These are phyloP conservation scores for Platyrinchus mystaceus DNA, from an alignment of 2,797 vertebrate species.

Conservation along the genomic window DNA sequence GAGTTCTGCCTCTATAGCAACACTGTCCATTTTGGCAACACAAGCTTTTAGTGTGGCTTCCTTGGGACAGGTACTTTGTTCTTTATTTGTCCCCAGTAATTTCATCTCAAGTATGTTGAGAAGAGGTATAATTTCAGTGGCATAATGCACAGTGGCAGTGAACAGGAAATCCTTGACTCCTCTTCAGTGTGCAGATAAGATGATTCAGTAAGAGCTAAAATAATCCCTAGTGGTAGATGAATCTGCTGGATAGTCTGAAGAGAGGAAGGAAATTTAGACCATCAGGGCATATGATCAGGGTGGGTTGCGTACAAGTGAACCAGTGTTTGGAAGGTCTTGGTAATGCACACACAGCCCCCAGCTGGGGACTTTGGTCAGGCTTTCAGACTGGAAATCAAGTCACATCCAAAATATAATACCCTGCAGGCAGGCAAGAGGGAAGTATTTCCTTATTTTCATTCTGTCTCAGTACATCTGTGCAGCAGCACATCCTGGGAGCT, in stretches of 20 bases:
- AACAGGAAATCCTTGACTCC: neutral
- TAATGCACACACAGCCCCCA: neutral
- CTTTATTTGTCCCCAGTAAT: neutral
- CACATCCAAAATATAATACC: neutral
- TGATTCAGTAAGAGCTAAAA: neutral
- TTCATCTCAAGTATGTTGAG: neutral
- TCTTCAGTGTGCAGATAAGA: neutral
- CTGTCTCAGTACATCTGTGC: neutral
- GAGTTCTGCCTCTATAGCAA: neutral
- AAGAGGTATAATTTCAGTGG: neutral
- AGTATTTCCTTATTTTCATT: neutral
- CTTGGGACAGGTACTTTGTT: neutral
- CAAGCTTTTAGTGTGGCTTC: neutral
- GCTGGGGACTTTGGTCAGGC: accelerated
- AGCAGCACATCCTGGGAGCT: neutral
- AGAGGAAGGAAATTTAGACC: neutral
- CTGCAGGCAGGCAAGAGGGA: neutral
- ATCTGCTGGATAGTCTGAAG: neutral
- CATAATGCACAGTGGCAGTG: neutral
- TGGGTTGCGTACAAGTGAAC: neutral
- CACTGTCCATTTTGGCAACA: neutral
- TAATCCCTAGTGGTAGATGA: neutral
- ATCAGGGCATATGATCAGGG: neutral
- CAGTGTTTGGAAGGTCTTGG: neutral
- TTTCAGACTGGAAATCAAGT: neutral